These are phyloP conservation scores for Platanista minor DNA, from an alignment of 2,113 vertebrate genomes.

Conservation along the genomic window DNA sequence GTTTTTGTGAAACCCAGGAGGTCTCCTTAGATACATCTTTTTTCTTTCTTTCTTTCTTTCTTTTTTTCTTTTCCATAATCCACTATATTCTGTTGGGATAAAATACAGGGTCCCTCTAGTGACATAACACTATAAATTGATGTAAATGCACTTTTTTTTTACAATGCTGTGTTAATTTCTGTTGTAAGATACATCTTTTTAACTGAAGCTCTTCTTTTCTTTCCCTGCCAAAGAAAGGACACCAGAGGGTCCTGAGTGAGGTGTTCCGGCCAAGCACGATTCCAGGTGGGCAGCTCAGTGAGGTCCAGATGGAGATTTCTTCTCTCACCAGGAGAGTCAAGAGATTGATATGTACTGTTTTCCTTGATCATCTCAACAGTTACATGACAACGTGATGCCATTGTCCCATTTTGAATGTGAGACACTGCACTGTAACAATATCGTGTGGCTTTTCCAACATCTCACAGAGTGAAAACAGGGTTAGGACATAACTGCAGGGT, in stretches of 20 bases:
- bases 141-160: neutral
- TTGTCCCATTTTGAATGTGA: rapidly evolving
- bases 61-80: neutral
- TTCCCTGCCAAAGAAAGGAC: neutral
- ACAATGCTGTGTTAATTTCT: neutral
- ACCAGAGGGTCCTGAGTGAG: neutral
- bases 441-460: rapidly evolving
- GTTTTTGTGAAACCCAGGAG: neutral
- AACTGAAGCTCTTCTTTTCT: neutral
- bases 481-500: rapidly evolving
- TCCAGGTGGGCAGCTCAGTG: rapidly evolving
- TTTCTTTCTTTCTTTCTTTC: neutral
- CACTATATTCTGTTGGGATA: neutral
- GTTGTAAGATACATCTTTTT: neutral
- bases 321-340: rapidly evolving
- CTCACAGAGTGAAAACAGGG: neutral
- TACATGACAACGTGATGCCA: rapidly evolving
- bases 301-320: rapidly evolving
- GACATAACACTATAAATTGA: neutral
- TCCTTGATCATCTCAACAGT: rapidly evolving
- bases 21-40: neutral
- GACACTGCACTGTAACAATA: rapidly evolving
- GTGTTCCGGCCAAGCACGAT: neutral
- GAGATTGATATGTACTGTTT: rapidly evolving
- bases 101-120: neutral